These are phyloP conservation scores for Gobius niger DNA, from an alignment of 2,113 vertebrate genomes.

Conservation along the genomic window DNA sequence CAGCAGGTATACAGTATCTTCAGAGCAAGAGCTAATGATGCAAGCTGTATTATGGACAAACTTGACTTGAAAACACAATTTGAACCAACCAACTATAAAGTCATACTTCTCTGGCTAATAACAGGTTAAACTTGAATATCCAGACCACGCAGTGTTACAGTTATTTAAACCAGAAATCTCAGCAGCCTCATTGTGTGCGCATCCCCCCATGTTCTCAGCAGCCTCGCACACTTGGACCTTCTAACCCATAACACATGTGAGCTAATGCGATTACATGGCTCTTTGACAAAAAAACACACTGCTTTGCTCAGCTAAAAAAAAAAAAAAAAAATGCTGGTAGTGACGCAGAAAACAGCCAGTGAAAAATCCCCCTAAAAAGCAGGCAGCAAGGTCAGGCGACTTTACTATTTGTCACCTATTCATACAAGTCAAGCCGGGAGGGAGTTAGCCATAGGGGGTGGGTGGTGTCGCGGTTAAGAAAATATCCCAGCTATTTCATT, in stretches of 20 bases:
- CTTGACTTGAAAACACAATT: too few relatives aligned
- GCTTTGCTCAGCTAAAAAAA: constrained; percentile 54
- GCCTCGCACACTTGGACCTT: constrained; percentile 28
- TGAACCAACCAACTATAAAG: too few relatives aligned
- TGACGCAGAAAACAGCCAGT: constrained; percentile 34
- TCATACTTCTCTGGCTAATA: too few relatives aligned
- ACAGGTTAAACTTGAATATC: too few relatives aligned
- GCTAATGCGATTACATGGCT: constrained; percentile 65
- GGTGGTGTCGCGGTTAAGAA: constrained; percentile 28
- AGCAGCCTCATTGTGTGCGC: neutral
- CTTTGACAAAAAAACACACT: constrained; percentile 59
- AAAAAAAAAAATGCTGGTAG: constrained; percentile 35
- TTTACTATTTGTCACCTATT: constrained; percentile 49
- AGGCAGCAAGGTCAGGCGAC: constrained; percentile 53
- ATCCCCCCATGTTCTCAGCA: constrained; percentile 16
- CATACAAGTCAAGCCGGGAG: constrained; percentile 34
- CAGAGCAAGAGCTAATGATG: too few relatives aligned
- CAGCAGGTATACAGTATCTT: too few relatives aligned
- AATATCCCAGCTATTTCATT: constrained; percentile 57
- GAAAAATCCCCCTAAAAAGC: constrained; percentile 32
- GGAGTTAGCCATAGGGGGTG: neutral
- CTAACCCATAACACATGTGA: constrained; percentile 60
- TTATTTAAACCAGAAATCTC: neutral
- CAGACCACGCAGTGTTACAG: too few relatives aligned
- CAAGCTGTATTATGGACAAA: too few relatives aligned